Conservation (phyloP, 2,797 vertebrate species). For the Clarias pachynema region DNA sequence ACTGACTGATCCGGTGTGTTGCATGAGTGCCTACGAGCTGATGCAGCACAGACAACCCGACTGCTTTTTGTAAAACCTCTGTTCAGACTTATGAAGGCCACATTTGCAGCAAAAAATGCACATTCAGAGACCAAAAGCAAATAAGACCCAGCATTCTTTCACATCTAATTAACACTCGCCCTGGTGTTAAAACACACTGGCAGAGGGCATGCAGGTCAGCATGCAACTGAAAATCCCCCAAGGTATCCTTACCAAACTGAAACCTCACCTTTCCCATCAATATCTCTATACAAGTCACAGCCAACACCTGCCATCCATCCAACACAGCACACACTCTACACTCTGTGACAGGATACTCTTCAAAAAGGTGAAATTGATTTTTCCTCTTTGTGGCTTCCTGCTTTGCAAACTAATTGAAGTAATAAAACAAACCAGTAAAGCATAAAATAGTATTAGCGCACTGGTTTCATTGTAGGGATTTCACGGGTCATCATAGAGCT, state of each 20-base stretch:
- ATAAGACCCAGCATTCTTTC: slow-evolving; percentile 20
- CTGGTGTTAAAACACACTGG: slow-evolving; percentile 13
- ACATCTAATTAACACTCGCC: slow-evolving; percentile 37
- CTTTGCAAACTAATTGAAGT: slow-evolving; percentile 55
- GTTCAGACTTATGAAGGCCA: not conserved
- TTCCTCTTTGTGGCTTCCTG: slow-evolving; percentile 34
- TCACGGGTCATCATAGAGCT: slow-evolving; percentile 54
- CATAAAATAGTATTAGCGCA: slow-evolving; percentile 52
- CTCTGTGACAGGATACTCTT: slow-evolving; percentile 18
- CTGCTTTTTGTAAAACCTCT: not conserved
- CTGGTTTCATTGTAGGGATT: slow-evolving; percentile 43
- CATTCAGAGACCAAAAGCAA: not conserved
- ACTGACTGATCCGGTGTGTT: not conserved
- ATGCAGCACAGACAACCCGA: not conserved
- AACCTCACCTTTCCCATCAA: not conserved
- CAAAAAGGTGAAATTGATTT: slow-evolving; percentile 48
- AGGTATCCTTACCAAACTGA: not conserved
- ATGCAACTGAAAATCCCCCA: not conserved
- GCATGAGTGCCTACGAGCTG: not conserved
- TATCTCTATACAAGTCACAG: slow-evolving; percentile 4
- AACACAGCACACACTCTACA: not conserved
- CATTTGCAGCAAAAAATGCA: not conserved
- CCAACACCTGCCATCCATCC: not conserved
- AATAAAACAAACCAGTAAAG: slow-evolving; percentile 56
- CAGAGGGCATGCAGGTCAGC: not conserved